phyloP scores from a whole-genome alignment of 2,888 invertebrate species.

The Disparrhopalites patrizii region DNA sequence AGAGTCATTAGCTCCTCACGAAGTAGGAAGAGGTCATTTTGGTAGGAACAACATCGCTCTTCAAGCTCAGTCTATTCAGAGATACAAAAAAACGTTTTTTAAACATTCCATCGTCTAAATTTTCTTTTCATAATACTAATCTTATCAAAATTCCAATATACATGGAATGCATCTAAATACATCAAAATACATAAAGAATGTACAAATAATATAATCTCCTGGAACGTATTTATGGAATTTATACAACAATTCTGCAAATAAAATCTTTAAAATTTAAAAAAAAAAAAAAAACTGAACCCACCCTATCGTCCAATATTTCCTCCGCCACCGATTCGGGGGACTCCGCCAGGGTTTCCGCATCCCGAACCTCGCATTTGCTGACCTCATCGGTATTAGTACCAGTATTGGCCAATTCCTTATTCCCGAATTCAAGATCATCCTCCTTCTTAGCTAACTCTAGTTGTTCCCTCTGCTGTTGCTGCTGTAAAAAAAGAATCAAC shows the following conservation, averaged over 20 bases:
- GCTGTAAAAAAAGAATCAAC: constrained; percentile 12
- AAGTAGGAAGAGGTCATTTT: constrained; percentile 44
- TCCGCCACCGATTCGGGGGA: neutral
- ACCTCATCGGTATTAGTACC: constrained; percentile 17
- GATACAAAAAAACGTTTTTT: neutral
- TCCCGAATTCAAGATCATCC: neutral
- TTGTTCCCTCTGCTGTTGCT: constrained; percentile 18
- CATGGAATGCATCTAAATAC: constrained; percentile 8
- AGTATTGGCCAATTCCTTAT: neutral
- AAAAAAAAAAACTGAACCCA: constrained; percentile 3
- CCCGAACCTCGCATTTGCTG: neutral
- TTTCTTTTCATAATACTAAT: neutral
- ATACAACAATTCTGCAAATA: neutral
- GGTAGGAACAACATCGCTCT: constrained; percentile 45
- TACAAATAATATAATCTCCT: neutral
- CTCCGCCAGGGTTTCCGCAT: constrained; percentile 4
- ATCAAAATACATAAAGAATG: neutral
- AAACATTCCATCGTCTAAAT: neutral
- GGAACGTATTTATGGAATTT: neutral
- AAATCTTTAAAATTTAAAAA: neutral
- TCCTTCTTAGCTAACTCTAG: constrained; percentile 6
- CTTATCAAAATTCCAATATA: neutral
- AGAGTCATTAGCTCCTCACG: constrained; percentile 45
- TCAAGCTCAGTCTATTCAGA: constrained; percentile 37
- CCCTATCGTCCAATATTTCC: constrained; percentile 13